A percentile compares a stretch with the other conserved stretches of the same genome.
Conservation (phyloP, 2,113 vertebrate species). For the Hyla sarda region DNA sequence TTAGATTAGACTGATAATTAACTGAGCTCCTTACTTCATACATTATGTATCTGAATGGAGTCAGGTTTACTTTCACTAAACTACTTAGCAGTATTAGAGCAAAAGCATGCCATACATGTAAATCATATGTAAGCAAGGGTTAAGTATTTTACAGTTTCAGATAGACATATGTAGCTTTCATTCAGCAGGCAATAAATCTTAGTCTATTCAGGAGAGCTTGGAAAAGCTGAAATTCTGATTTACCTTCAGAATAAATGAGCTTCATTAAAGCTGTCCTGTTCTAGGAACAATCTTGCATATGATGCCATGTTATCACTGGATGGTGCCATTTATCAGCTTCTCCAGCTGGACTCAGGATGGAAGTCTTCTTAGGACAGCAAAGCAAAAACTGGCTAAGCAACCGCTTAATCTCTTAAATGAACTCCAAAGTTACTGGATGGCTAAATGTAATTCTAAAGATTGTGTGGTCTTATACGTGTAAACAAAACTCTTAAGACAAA, state of each 20-base stretch:
- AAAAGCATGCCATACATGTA: too few species aligned
- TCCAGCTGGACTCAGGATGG: background rate
- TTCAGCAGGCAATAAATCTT: conserved; percentile 1
- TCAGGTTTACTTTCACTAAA: too few species aligned
- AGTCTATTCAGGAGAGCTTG: conserved; percentile 26
- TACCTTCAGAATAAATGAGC: conserved; percentile 18
- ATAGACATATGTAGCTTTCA: too few species aligned
- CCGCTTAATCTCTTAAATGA: background rate
- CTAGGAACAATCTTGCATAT: conserved; percentile 6
- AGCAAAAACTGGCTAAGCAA: background rate
- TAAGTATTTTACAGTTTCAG: too few species aligned
- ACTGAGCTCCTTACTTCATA: too few species aligned
- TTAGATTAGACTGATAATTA: too few species aligned
- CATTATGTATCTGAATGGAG: too few species aligned
- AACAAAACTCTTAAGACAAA: too few species aligned
- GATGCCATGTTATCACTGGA: conserved; percentile 30
- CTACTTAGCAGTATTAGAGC: too few species aligned
- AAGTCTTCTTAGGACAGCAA: conserved; percentile 21
- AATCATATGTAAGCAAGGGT: too few species aligned
- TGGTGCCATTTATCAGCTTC: conserved; percentile 31
- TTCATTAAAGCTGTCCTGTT: conserved; percentile 27
- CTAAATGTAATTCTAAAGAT: background rate
- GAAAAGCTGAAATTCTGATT: conserved; percentile 30
- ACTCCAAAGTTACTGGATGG: background rate
- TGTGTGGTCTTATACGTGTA: background rate